A percentile compares a stretch with the other conserved stretches of the same genome.
These are phyloP conservation scores for Paralvinella palmiformis DNA, from an alignment of 1,140 invertebrate genomes.

Conservation along the genomic window DNA sequence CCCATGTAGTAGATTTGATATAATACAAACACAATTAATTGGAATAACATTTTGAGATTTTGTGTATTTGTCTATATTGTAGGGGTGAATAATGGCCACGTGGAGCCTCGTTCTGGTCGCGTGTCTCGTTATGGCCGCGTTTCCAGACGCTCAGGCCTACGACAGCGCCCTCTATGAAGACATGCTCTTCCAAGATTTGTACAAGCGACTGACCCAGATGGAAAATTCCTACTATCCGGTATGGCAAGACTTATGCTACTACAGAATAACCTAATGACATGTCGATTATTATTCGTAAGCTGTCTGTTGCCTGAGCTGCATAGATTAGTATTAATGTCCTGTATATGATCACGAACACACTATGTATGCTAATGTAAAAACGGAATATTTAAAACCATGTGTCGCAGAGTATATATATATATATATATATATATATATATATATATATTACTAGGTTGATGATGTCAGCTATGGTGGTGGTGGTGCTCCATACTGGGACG, in stretches of 20 bases:
- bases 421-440: too few relatives aligned
- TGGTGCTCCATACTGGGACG: not conserved
- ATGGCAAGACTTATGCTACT: not conserved
- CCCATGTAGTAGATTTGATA: too few relatives aligned
- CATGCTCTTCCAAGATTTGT: constrained; percentile 8
- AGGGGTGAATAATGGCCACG: too few relatives aligned
- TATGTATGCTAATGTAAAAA: not conserved
- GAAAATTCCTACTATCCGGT: not conserved
- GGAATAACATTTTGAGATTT: too few relatives aligned
- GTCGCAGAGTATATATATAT: too few relatives aligned
- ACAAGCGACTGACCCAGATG: constrained; percentile 7
- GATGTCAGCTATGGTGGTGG: not conserved
- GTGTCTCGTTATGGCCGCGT: not conserved
- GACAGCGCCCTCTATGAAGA: not conserved
- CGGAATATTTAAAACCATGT: not conserved
- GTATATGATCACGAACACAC: not conserved
- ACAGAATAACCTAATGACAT: not conserved
- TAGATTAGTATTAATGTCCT: not conserved
- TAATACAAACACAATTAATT: too few relatives aligned
- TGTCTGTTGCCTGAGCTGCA: not conserved
- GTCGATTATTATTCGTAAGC: not conserved
- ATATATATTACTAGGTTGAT: not conserved
- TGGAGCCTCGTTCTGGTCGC: too few relatives aligned
- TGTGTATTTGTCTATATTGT: too few relatives aligned
- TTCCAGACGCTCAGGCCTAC: not conserved